These are phyloP conservation scores for Hydrolagus colliei DNA, from an alignment of 2,797 vertebrate genomes.

Conservation along the genomic window DNA sequence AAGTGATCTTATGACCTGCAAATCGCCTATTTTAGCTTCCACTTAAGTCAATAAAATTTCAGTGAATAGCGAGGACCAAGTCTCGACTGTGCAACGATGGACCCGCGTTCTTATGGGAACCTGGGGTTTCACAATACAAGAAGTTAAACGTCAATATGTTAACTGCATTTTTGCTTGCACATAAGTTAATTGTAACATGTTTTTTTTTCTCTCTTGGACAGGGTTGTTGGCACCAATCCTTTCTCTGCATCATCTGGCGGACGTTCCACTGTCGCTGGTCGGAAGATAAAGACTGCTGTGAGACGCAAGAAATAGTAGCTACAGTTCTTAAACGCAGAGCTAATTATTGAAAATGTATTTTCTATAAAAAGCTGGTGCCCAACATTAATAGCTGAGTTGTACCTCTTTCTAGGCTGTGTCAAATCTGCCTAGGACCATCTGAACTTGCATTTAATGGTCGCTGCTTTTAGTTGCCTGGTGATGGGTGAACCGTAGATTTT, in stretches of 20 bases:
- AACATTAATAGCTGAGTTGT: constrained; percentile 50
- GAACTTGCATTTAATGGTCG: constrained; percentile 43
- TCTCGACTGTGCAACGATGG: too few relatives aligned
- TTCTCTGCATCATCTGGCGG: constrained; percentile 58
- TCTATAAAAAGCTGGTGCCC: constrained; percentile 51
- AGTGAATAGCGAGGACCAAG: too few relatives aligned
- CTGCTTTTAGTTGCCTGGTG: constrained; percentile 33
- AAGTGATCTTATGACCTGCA: too few relatives aligned
- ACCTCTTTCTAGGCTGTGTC: constrained; percentile 56
- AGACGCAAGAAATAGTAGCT: constrained; percentile 81
- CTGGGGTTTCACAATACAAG: neutral
- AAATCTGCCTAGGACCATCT: constrained; percentile 58
- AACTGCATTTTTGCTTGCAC: neutral
- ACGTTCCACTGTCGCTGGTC: constrained; percentile 60
- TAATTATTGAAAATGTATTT: constrained; percentile 43
- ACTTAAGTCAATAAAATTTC: too few relatives aligned
- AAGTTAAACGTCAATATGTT: neutral
- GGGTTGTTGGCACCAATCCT: constrained; percentile 61
- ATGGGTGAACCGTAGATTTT: constrained; percentile 34
- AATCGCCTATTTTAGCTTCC: too few relatives aligned
- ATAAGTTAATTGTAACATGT: neutral
- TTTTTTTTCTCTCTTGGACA: constrained; percentile 53
- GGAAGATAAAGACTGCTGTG: constrained; percentile 92
- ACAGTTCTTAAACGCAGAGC: constrained; percentile 6
- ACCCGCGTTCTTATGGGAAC: too few relatives aligned